These are phyloP conservation scores for Tipula confusa DNA, from an alignment of 2,888 invertebrate genomes.

Conservation along the genomic window DNA sequence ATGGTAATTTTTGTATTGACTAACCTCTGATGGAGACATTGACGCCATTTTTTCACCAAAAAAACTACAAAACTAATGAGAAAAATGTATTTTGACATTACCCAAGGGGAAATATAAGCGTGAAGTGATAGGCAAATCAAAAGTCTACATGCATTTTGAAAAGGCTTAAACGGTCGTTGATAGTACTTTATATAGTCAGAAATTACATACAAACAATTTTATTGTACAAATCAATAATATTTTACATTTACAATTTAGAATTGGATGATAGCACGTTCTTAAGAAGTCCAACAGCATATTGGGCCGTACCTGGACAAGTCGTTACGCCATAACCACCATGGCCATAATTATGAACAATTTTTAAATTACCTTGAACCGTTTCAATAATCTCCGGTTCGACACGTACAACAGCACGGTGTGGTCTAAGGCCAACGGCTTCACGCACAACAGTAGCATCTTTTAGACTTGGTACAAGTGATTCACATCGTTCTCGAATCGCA, in stretches of 20 bases:
- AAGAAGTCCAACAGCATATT: slow-evolving; percentile 67
- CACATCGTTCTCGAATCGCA: slow-evolving; percentile 74
- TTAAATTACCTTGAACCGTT: slow-evolving; percentile 48
- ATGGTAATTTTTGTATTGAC: slow-evolving; percentile 26
- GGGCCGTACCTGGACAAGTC: slow-evolving; percentile 81
- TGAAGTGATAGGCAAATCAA: neutral
- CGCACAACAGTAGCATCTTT: slow-evolving; percentile 56
- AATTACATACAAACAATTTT: neutral
- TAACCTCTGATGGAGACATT: slow-evolving; percentile 35
- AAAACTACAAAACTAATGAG: slow-evolving; percentile 31
- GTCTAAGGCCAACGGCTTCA: slow-evolving; percentile 75
- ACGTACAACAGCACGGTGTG: slow-evolving; percentile 68
- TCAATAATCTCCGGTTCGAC: slow-evolving; percentile 61
- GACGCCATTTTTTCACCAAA: slow-evolving; percentile 33
- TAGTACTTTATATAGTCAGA: neutral
- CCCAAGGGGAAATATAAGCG: neutral
- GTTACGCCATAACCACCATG: slow-evolving; percentile 93
- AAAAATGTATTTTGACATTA: slow-evolving; percentile 28
- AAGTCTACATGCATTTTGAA: neutral
- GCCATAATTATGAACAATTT: slow-evolving; percentile 89
- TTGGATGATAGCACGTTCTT: slow-evolving; percentile 35
- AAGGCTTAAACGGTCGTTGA: neutral
- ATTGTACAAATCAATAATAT: neutral
- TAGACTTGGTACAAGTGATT: slow-evolving; percentile 66
- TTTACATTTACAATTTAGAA: neutral